Evolutionary conservation across 2,797 vertebrate species (phyloP).

Genomic region (Menidia menidia): DNA sequence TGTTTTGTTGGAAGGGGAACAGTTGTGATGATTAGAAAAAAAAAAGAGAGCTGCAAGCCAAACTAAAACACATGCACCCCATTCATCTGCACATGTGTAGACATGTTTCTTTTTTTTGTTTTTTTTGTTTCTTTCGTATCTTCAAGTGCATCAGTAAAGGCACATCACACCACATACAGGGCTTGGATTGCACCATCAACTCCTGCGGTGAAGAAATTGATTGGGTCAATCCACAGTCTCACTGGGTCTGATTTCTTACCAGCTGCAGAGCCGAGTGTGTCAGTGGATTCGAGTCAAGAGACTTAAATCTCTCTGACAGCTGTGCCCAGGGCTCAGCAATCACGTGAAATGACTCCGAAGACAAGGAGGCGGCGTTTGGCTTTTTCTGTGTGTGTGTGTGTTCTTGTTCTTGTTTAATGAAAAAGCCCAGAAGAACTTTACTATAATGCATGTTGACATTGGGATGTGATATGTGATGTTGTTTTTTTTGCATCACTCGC

Average conservation of each 20-base stretch:
- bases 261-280: conserved; percentile 48
- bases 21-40: conserved; percentile 50
- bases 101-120: neutral
- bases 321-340: conserved; percentile 29
- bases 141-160: conserved; percentile 31
- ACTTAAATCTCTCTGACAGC: conserved; percentile 50
- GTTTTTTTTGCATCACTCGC: conserved; percentile 31
- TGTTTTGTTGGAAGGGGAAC: conserved; percentile 28
- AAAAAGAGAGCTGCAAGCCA: conserved; percentile 37
- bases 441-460: conserved; percentile 43
- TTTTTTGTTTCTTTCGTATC: neutral
- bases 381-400: neutral
- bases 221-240: conserved; percentile 71
- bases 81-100: conserved; percentile 19
- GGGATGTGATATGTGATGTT: conserved; percentile 14
- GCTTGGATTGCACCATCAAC: conserved; percentile 60
- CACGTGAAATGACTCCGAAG: conserved; percentile 48
- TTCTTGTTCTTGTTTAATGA: conserved; percentile 41
- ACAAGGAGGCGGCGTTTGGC: conserved; percentile 17
- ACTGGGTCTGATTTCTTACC: conserved; percentile 69
- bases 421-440: conserved; percentile 19
- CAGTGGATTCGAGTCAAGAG: conserved; percentile 52
- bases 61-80: conserved; percentile 17
- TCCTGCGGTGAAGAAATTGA: conserved; percentile 69
- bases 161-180: conserved; percentile 49